phyloP scores from a whole-genome alignment of 2,888 invertebrate genomes.

The Sceliomorpha sp. region DNA sequence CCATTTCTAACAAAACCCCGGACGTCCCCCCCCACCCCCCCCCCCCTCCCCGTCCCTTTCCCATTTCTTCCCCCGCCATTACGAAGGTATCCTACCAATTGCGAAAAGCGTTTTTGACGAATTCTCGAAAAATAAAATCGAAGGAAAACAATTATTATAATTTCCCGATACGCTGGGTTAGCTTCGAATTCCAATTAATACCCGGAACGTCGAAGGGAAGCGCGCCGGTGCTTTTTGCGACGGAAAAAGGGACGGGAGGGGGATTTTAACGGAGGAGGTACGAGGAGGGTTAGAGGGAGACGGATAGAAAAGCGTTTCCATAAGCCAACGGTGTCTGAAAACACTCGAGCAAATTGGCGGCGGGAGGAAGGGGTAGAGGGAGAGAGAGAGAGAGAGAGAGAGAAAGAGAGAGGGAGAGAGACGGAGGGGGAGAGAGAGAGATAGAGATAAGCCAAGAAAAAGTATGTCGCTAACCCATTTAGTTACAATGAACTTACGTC shows the following conservation, averaged over 20 bases:
- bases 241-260: slow-evolving; percentile 13
- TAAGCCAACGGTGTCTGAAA: slow-evolving; percentile 42
- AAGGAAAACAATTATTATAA: too few relatives aligned
- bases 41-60: background rate
- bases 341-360: slow-evolving; percentile 55
- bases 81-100: background rate
- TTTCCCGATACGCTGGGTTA: too few relatives aligned
- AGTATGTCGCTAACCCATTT: slow-evolving; percentile 55
- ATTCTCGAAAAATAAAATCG: too few relatives aligned
- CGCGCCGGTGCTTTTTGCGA: too few relatives aligned
- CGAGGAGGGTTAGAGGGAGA: too few relatives aligned
- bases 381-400: too few relatives aligned
- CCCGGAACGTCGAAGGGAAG: background rate
- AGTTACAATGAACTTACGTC: slow-evolving; percentile 60
- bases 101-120: slow-evolving; percentile 3
- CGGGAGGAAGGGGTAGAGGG: too few relatives aligned
- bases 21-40: background rate
- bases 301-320: slow-evolving; percentile 14
- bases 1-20: too few relatives aligned
- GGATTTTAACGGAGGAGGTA: slow-evolving; percentile 17
- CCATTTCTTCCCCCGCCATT: background rate
- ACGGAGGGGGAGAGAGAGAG: too few relatives aligned
- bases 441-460: slow-evolving; percentile 54
- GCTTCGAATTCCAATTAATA: too few relatives aligned
- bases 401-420: too few relatives aligned